Base-by-base conservation (phyloP, 2,888 invertebrate species). In the Tineola bisselliella region DNA sequence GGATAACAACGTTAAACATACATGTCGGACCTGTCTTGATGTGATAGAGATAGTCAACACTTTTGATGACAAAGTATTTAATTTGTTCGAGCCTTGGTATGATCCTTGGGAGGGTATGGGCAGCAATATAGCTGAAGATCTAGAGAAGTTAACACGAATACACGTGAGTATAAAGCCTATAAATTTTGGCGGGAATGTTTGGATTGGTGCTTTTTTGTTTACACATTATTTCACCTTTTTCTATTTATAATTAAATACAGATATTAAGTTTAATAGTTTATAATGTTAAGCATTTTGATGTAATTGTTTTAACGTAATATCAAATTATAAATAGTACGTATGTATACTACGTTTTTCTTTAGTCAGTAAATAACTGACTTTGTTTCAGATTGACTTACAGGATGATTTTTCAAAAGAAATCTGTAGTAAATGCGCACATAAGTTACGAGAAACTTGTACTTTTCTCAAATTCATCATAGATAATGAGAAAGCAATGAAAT, bases 21-120 rank as follows among this genome's bases (percentile, higher is more conserved):
- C 80, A 70, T 84, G 84, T 63, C 76, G 84, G 2, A 71, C 78
- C 58, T 84, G 84, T 66, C 70, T 82, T 2, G 66, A 70, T 62
- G 67, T n/a, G 38, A 38, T 31, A 31, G 31, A 31, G 31, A 31
- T 12, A 12, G 10, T n/a, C 11, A 10, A 38, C n/a, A 38, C 38
- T 12, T 12, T 12, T 3, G 38, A 38, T 4, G 3, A n/a, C n/a
- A n/a, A 38, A 3, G 76, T 65, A 67, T 83, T 79, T 79, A 62
- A 67, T 68, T 0, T 62, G 33, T 44, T 61, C 48, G 58, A 48
- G 10, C 57, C 56, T 12, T 61, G 63, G 63, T 38, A 52, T 13
- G 72, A 74, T 5, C 69, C 73, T 2, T 81, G 79, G 77, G 66
- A 69, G 0, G 76, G 76, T 6, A 75, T 77, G 73, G 74, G 72